Evolutionary conservation across 2,113 vertebrate genomes (phyloP).

Genomic region (Scalopus aquaticus): DNA sequence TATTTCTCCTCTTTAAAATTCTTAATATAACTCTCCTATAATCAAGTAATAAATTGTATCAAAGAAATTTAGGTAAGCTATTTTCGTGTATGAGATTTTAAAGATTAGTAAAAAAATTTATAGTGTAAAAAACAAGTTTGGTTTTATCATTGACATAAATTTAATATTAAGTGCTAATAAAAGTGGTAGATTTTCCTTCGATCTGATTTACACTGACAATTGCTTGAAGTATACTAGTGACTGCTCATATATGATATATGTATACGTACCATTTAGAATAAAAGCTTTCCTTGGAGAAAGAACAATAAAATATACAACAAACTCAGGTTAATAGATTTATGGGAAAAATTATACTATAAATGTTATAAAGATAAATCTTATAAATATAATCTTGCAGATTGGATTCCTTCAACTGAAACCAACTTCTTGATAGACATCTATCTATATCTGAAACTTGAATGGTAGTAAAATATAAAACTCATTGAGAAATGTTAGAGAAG

Average conservation of each 20-base stretch:
- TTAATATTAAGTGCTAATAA: constrained; percentile 20
- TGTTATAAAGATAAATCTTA: neutral
- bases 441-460: constrained; percentile 36
- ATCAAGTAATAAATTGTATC: neutral
- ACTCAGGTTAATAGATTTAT: neutral
- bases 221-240: constrained; percentile 30
- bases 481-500: neutral
- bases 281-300: constrained; percentile 1
- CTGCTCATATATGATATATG: neutral
- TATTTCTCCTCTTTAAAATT: constrained; percentile 3
- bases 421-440: neutral
- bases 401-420: neutral
- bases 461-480: neutral
- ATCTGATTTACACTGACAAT: constrained; percentile 12
- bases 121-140: neutral
- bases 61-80: neutral
- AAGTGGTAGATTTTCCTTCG: constrained; percentile 49
- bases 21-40: neutral
- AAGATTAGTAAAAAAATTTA: neutral
- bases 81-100: neutral
- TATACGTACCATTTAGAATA: neutral
- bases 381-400: constrained; percentile 42
- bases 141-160: constrained; percentile 43
- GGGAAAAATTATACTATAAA: neutral
- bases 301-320: constrained; percentile 12